These are phyloP conservation scores for Protodeltote pygarga DNA, from an alignment of 2,888 invertebrate species.

Conservation along the genomic window DNA sequence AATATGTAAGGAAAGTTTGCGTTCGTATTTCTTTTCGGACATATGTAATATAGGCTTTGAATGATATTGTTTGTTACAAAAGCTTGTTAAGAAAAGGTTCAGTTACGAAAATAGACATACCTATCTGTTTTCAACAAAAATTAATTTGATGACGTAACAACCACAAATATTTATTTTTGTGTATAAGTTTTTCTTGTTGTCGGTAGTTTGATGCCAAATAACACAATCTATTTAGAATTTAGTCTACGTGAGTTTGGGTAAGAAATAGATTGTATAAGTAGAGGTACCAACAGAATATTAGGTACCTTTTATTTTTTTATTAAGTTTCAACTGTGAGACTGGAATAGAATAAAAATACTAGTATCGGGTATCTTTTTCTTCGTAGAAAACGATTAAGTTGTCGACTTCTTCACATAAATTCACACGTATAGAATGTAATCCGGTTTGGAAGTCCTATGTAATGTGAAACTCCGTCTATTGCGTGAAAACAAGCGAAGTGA, in stretches of 20 bases:
- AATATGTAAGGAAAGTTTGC: slow-evolving; percentile 54
- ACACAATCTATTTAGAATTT: too few relatives aligned
- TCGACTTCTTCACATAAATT: slow-evolving; percentile 30
- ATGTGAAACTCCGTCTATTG: slow-evolving; percentile 33
- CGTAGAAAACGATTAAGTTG: slow-evolving; percentile 20
- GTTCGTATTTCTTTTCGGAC: slow-evolving; percentile 30
- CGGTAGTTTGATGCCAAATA: too few relatives aligned
- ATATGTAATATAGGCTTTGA: slow-evolving; percentile 25
- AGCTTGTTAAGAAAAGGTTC: slow-evolving; percentile 16
- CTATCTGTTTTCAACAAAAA: too few relatives aligned
- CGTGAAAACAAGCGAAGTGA: slow-evolving; percentile 39
- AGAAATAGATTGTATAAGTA: too few relatives aligned
- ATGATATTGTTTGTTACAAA: slow-evolving; percentile 33
- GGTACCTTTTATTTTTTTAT: too few relatives aligned
- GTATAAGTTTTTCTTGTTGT: too few relatives aligned
- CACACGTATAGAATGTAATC: slow-evolving; percentile 33
- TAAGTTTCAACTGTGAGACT: slow-evolving; percentile 3
- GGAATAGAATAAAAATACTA: slow-evolving; percentile 10
- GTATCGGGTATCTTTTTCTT: slow-evolving; percentile 14
- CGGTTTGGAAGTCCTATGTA: slow-evolving; percentile 43
- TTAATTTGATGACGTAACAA: too few relatives aligned
- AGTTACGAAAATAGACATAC: slow-evolving; percentile 18
- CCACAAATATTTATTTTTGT: too few relatives aligned
- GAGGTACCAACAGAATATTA: too few relatives aligned
- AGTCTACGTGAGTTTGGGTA: too few relatives aligned